Percentiles rank a stretch among this genome's conserved stretches.
phyloP scores from a whole-genome alignment of 2,888 invertebrate genomes.

The Bellardia pandia region DNA sequence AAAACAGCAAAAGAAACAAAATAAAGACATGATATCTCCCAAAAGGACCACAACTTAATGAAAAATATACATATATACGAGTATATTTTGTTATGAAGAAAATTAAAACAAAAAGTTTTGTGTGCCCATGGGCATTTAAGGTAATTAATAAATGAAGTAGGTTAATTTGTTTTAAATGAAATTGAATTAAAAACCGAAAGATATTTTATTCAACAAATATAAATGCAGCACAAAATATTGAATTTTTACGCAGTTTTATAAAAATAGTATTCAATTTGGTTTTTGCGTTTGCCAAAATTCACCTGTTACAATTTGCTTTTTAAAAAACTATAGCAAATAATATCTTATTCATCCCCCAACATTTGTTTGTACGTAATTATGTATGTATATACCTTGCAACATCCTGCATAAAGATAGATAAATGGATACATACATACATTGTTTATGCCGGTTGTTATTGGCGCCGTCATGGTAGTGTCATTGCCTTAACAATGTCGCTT shows the following conservation, averaged over 20 bases:
- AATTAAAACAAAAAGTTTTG: slow-evolving; percentile 41
- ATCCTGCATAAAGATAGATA: neutral
- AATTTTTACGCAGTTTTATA: neutral
- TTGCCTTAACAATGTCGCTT: slow-evolving; percentile 57
- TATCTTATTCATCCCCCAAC: slow-evolving; percentile 29
- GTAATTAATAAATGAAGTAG: slow-evolving; percentile 45
- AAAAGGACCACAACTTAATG: slow-evolving; percentile 43
- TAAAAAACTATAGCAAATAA: neutral
- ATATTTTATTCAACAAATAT: neutral
- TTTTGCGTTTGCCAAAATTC: neutral
- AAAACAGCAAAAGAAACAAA: slow-evolving; percentile 13
- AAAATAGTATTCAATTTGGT: neutral
- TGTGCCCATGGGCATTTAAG: slow-evolving; percentile 22
- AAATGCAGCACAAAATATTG: neutral
- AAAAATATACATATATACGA: neutral
- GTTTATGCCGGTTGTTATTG: slow-evolving; percentile 55
- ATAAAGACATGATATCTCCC: slow-evolving; percentile 49
- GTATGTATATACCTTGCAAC: too few relatives aligned
- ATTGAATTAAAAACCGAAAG: slow-evolving; percentile 9
- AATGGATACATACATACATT: slow-evolving; percentile 9
- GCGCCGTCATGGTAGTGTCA: slow-evolving; percentile 67
- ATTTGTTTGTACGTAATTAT: neutral
- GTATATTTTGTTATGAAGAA: slow-evolving; percentile 15
- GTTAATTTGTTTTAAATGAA: slow-evolving; percentile 62
- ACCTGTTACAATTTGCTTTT: slow-evolving; percentile 8